Percentiles rank a stretch among this genome's conserved stretches.
These are phyloP conservation scores for Micromesistius poutassou DNA, from an alignment of 2,797 vertebrate species.

Conservation along the genomic window DNA sequence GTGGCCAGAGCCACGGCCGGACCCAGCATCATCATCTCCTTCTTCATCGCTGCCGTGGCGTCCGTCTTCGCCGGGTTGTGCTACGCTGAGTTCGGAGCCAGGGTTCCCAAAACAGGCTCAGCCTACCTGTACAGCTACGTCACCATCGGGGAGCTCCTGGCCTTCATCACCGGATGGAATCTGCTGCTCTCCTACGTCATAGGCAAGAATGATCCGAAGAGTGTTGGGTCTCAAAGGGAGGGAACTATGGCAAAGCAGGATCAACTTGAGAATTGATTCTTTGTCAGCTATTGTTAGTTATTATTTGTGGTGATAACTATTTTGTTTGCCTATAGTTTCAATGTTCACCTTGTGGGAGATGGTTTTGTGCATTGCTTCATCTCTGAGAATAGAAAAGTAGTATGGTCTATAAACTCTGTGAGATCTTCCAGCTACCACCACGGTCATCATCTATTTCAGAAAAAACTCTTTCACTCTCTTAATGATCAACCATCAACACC, in stretches of 20 bases:
- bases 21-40: slow-evolving; percentile 84
- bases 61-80: slow-evolving; percentile 84
- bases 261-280: neutral
- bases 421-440: neutral
- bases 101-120: slow-evolving; percentile 83
- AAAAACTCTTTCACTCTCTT: slow-evolving; percentile 17
- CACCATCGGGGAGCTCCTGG: slow-evolving; percentile 84
- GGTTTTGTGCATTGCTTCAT: neutral
- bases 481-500: slow-evolving; percentile 56
- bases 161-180: slow-evolving; percentile 86
- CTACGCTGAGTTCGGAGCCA: slow-evolving; percentile 82
- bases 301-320: neutral
- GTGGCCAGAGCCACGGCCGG: slow-evolving; percentile 78
- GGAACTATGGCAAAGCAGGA: neutral
- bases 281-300: neutral
- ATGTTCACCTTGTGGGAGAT: neutral
- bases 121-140: slow-evolving; percentile 89
- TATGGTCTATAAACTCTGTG: neutral
- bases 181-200: slow-evolving; percentile 85
- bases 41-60: slow-evolving; percentile 82
- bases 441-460: neutral
- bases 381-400: neutral
- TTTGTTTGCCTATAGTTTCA: neutral
- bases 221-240: neutral
- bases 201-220: slow-evolving; percentile 53